Evolutionary conservation across 2,797 vertebrate species (phyloP), one percentile per base, ranked within the genome.

Genomic region (Leptodactylus fallax): DNA sequence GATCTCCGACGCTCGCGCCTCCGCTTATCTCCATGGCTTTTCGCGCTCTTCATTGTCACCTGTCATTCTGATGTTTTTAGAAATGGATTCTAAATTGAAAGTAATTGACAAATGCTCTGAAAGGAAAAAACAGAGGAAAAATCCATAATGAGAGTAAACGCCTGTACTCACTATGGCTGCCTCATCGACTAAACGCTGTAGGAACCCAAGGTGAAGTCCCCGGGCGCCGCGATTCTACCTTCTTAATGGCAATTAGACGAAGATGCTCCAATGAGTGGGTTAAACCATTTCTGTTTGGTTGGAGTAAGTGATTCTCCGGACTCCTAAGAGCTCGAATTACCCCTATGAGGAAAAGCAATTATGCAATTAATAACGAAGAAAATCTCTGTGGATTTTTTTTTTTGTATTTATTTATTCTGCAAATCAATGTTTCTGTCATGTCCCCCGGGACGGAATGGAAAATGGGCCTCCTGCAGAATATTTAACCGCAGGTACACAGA

Each of bases 271-370:
- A 67, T 89, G 93, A 92, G 94, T 69, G 94, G 92, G 94, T 95
- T 95, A 95, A 96, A 94, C 93, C 92, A 91, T 92, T 72, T 88
- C 88, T 90, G 91, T 76, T 0, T 12, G 92, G 93, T 92, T 91
- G 90, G 91, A 90, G 90, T 90, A 94, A 92, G 92, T 91, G 93
- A 93, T 94, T 94, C 93, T 92, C 92, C 93, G 92, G 94, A 94
- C 91, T 93, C 93, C 90, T 91, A 92, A 91, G 91, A 90, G 90
- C 93, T 94, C 91, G 93, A 93, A 94, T 91, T 92, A 92, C 91
- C 21, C 89, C 90, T 72, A 53, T 90, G 91, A 94, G 88, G 87
- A 92, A 94, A 94, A 91, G 90, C 91, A 94, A 93, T 95, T 94
- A 93, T 92, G 88, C 91, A 92, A 92, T 91, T 92, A 94, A 94